Percentiles rank a stretch among this genome's conserved stretches.
phyloP scores from a whole-genome alignment of 2,888 invertebrate species.

The Conus canariensis region DNA sequence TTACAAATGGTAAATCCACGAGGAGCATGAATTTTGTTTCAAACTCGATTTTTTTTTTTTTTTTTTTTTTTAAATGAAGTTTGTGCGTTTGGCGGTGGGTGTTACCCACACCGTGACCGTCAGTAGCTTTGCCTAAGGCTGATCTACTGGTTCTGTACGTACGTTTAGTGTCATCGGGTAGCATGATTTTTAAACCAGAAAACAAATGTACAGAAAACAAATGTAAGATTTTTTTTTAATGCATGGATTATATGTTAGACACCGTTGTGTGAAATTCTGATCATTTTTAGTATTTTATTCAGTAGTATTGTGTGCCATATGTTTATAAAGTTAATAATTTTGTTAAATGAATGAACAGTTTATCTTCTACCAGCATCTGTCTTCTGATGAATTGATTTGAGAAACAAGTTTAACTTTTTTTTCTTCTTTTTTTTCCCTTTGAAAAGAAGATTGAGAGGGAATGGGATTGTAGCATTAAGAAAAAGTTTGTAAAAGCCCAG shows the following conservation, averaged over 20 bases:
- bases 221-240: background rate
- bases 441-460: no score
- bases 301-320: background rate
- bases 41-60: background rate
- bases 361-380: no score
- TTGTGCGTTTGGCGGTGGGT: constrained; percentile 5
- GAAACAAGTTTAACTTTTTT: no score
- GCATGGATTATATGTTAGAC: background rate
- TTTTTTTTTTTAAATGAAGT: background rate
- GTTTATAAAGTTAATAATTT: background rate
- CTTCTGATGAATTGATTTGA: no score
- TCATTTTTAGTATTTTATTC: no score
- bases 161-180: background rate
- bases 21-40: background rate
- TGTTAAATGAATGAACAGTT: no score
- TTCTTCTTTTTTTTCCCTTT: no score
- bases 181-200: background rate
- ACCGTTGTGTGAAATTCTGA: no score
- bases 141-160: background rate
- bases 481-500: no score
- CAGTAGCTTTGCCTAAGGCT: background rate
- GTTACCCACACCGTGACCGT: constrained; percentile 9
- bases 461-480: no score
- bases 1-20: background rate
- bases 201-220: no score